Evolutionary conservation across 1,140 invertebrate species (phyloP).

Genomic region (Sycophila sp.): DNA sequence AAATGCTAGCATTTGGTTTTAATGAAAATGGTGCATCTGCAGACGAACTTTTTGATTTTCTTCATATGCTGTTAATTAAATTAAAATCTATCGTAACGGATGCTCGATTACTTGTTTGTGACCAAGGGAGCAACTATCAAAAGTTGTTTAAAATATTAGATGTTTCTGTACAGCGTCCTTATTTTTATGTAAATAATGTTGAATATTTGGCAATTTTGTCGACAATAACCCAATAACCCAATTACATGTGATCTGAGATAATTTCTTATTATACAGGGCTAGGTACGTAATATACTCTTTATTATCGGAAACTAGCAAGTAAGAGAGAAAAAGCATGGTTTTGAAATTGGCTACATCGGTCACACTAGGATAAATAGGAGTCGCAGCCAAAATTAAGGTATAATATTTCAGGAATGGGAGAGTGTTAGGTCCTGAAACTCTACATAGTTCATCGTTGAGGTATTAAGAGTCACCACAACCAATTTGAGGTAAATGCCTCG

Average conservation of each 20-base stretch:
- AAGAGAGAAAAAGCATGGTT: no score
- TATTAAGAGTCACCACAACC: no score
- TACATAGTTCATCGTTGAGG: no score
- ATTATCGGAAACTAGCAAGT: no score
- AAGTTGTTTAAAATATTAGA: background rate
- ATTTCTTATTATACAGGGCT: no score
- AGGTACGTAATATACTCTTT: no score
- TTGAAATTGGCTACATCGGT: no score
- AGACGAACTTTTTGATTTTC: background rate
- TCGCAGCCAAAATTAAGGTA: no score
- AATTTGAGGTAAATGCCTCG: no score
- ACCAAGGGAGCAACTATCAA: conserved; percentile 1
- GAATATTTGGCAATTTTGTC: conserved; percentile 13
- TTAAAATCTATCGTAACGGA: background rate
- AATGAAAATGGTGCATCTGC: conserved; percentile 20
- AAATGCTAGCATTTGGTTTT: conserved; percentile 3
- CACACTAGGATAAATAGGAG: conserved; percentile 34
- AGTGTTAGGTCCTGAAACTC: no score
- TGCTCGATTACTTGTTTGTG: background rate
- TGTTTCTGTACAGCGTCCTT: background rate
- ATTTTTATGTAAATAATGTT: background rate
- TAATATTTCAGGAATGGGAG: no score
- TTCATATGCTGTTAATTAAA: background rate
- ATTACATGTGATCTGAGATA: no score
- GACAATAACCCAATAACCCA: conserved; percentile 29